Evolutionary conservation across 2,888 invertebrate species (phyloP), one percentile per base, ranked within the genome.

Genomic region (Luperina testacea): DNA sequence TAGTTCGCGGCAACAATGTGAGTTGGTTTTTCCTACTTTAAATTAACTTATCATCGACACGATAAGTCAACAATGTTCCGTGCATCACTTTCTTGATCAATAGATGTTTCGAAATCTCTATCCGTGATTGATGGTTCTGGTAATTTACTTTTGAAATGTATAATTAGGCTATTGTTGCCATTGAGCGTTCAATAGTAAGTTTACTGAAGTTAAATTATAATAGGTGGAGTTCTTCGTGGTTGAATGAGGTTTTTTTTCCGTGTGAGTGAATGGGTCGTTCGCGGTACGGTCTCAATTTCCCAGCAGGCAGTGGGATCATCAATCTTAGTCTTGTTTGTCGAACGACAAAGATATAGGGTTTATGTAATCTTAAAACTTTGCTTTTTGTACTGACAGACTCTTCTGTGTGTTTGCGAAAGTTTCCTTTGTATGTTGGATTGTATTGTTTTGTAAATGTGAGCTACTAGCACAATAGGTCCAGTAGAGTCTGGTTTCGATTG

Each of bases 161-260:
- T 95, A 96, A 96, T 96, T 95, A 94, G 90, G 82, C 93, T 93
- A 96, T 96, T 96, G 96, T 96, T 94, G 86, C 87, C 87, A 85
- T 83, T 91, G 92, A 87, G 82, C 86, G 90, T 90, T 89, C 91
- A 90, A 93, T 93, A 89, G 88, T 84, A 88, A 90, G 90, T 92
- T 93, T 92, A 92, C 91, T 87, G 81, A 88, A 89, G 90, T 91
- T 90, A 89, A 92, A 92, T 92, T 92, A 89, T 90, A 82, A 82
- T 88, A 88, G 87, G 90, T 87, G 81, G 84, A 80, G 79, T 81
- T 80, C 59, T 83, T 79, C 82, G 59, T 82, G 70, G 83, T 84
- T 87, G 91, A 89, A 90, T 93, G 91, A 92, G 90, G 84, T 84
- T 88, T 92, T 92, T 93, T 93, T 94, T 92, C 90, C 90, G 90